These are phyloP conservation scores for Sphaeridia pumilis DNA, from an alignment of 2,888 invertebrate species.

Conservation along the genomic window DNA sequence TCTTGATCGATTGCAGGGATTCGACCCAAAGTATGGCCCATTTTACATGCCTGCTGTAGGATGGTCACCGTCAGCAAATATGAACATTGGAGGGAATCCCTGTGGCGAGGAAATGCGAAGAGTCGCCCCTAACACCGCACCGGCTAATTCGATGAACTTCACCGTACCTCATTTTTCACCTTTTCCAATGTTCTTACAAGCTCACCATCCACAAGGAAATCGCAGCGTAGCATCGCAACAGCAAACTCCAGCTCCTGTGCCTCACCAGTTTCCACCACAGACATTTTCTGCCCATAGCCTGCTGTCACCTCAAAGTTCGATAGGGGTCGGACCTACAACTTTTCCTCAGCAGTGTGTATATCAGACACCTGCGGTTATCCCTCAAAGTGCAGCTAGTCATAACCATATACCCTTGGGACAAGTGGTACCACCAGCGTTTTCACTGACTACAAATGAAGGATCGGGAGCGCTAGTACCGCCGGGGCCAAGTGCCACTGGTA, in stretches of 20 bases:
- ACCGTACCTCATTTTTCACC: slow-evolving; percentile 6
- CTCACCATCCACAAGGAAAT: no score
- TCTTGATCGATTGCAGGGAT: no score
- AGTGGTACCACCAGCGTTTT: background rate
- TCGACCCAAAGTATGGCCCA: slow-evolving; percentile 23
- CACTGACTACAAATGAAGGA: slow-evolving; percentile 8
- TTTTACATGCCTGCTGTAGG: slow-evolving; percentile 15
- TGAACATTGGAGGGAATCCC: background rate
- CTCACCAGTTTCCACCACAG: slow-evolving; percentile 12
- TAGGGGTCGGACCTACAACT: background rate
- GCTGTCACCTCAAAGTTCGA: slow-evolving; percentile 4
- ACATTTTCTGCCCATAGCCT: slow-evolving; percentile 2
- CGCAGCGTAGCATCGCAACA: no score
- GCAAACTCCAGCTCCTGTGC: slow-evolving; percentile 12
- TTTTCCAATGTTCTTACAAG: slow-evolving; percentile 11
- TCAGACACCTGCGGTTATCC: slow-evolving; percentile 5
- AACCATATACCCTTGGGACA: no score
- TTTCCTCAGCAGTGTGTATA: slow-evolving; percentile 2
- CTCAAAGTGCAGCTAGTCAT: no score
- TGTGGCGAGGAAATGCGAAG: slow-evolving; percentile 4
- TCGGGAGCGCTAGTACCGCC: slow-evolving; percentile 4
- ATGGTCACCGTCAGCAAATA: slow-evolving; percentile 1
- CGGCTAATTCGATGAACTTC: slow-evolving; percentile 10
- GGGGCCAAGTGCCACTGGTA: slow-evolving; percentile 1
- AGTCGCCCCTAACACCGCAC: no score